These are phyloP conservation scores for Nasonia giraulti DNA, from an alignment of 1,140 invertebrate genomes.

Conservation along the genomic window DNA sequence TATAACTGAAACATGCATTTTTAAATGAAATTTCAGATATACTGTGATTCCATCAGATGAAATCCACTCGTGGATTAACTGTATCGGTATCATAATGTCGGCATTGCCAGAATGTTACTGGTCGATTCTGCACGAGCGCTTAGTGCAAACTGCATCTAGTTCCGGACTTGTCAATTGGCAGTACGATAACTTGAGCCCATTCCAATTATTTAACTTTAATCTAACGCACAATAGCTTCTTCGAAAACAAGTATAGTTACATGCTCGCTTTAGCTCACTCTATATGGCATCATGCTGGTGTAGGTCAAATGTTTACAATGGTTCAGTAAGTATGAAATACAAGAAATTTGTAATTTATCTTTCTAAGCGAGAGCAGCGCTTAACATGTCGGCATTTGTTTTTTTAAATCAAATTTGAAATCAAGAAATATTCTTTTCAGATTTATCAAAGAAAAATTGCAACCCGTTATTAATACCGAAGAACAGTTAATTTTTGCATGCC, in stretches of 20 bases:
- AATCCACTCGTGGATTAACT: constrained; percentile 95
- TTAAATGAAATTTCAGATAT: constrained; percentile 74
- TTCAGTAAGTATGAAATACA: constrained; percentile 76
- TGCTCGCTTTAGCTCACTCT: constrained; percentile 89
- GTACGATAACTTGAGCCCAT: constrained; percentile 82
- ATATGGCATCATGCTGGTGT: constrained; percentile 90
- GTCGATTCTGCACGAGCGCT: constrained; percentile 87
- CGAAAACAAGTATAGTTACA: constrained; percentile 89
- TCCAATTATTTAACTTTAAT: constrained; percentile 91
- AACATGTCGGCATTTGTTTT: background rate
- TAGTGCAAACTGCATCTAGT: constrained; percentile 83
- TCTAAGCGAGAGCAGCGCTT: background rate
- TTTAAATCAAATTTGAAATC: background rate
- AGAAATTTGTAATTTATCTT: too few species aligned
- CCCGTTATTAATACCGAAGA: constrained; percentile 89
- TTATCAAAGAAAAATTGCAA: constrained; percentile 88
- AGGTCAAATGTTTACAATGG: constrained; percentile 86
- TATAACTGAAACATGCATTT: background rate
- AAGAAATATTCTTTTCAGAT: constrained; percentile 74
- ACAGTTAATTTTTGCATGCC: constrained; percentile 93
- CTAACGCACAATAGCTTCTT: constrained; percentile 85
- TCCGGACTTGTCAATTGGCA: constrained; percentile 80
- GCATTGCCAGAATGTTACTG: constrained; percentile 92
- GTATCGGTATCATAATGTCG: constrained; percentile 90
- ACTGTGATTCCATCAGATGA: constrained; percentile 86